Evolutionary conservation across 2,797 vertebrate genomes (phyloP).

Genomic region (Chromis chromis): DNA sequence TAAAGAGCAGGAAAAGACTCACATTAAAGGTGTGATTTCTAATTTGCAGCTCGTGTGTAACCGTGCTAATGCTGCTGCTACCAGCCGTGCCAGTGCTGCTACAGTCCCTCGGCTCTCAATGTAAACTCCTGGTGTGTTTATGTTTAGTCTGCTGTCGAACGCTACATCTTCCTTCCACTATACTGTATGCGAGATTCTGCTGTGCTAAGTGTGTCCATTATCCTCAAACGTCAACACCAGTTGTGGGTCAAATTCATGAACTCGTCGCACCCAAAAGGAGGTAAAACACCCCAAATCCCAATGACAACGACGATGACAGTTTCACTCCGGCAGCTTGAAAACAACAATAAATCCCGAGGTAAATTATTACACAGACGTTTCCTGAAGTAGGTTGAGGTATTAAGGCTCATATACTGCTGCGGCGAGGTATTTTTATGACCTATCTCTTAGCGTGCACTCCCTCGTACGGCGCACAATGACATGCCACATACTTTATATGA

Average conservation of each 20-base stretch:
- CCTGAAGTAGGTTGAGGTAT: conserved; percentile 52
- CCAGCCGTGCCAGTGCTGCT: conserved; percentile 36
- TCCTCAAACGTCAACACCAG: conserved; percentile 10
- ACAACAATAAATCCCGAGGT: conserved; percentile 29
- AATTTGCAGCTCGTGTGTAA: conserved; percentile 33
- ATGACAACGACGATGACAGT: conserved; percentile 4
- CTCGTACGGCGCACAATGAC: conserved; percentile 43
- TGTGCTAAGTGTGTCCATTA: conserved; percentile 16
- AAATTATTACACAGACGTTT: conserved; percentile 46
- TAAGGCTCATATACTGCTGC: conserved; percentile 43
- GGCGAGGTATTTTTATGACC: conserved; percentile 63
- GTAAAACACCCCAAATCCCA: neutral
- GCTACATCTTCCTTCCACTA: conserved; percentile 45
- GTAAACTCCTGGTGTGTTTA: conserved; percentile 60
- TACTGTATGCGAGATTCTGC: conserved; percentile 18
- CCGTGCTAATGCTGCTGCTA: conserved; percentile 35
- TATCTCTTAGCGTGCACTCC: conserved; percentile 52
- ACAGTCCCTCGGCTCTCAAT: conserved; percentile 29
- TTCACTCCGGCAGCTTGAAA: conserved; percentile 4
- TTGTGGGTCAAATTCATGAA: conserved; percentile 31
- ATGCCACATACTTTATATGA: conserved; percentile 62
- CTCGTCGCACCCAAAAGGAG: neutral
- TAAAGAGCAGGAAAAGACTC: conserved; percentile 12
- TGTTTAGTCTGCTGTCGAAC: conserved; percentile 64
- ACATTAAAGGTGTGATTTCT: conserved; percentile 29